Evolutionary conservation across 2,888 invertebrate species (phyloP).

Genomic region (Latrodectus hesperus): DNA sequence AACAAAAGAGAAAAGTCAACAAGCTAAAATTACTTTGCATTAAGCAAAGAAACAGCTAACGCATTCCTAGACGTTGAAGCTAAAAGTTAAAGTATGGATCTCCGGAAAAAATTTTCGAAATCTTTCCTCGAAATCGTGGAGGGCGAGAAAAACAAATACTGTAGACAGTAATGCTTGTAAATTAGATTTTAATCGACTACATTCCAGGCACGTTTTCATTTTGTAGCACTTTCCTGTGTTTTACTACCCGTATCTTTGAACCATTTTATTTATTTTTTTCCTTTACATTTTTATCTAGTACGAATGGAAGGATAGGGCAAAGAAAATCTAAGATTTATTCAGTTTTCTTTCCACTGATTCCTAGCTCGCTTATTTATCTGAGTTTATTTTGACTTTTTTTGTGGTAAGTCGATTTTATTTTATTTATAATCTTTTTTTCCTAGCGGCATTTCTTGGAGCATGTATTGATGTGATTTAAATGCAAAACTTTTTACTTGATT

Average conservation of each 20-base stretch:
- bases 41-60: too few species aligned
- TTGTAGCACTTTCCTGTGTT: constrained; percentile 40
- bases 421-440: background rate
- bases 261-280: constrained; percentile 37
- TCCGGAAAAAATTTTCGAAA: too few species aligned
- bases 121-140: background rate
- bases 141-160: background rate
- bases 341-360: constrained; percentile 1
- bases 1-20: too few species aligned
- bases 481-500: too few species aligned
- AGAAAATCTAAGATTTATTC: constrained; percentile 3
- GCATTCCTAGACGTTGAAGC: background rate
- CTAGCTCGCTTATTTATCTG: background rate
- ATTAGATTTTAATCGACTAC: constrained; percentile 60
- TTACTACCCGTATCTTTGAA: constrained; percentile 22
- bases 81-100: background rate
- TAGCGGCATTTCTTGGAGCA: background rate
- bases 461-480: too few species aligned
- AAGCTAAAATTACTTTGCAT: too few species aligned
- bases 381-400: background rate
- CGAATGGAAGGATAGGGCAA: background rate
- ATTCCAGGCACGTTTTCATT: constrained; percentile 58
- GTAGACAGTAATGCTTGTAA: constrained; percentile 50
- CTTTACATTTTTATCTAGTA: background rate
- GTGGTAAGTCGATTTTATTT: background rate